phyloP scores from a whole-genome alignment of 2,888 invertebrate genomes.

The Stratiomys singularior region DNA sequence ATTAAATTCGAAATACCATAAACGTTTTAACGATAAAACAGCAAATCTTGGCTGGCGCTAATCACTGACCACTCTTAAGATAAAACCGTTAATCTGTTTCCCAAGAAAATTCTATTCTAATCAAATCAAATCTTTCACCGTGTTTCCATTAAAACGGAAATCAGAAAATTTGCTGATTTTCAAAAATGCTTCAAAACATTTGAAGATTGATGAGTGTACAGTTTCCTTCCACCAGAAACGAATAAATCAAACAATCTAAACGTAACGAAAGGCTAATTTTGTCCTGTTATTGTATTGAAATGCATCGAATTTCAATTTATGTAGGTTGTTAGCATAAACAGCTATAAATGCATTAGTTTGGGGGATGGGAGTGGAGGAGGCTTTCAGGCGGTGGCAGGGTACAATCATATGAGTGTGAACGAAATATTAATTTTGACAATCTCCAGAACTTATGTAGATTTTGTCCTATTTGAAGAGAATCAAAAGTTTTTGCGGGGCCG shows the following conservation, averaged over 20 bases:
- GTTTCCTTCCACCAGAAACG: constrained; percentile 1
- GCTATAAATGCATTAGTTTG: neutral
- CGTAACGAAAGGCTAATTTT: neutral
- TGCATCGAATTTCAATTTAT: constrained; percentile 19
- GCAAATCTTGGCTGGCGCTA: constrained; percentile 16
- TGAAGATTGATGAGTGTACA: constrained; percentile 3
- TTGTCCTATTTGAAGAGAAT: neutral
- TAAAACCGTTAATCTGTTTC: constrained; percentile 9
- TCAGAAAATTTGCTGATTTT: constrained; percentile 1
- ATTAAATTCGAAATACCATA: constrained; percentile 12
- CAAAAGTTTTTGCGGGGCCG: neutral
- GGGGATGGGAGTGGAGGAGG: too few species aligned
- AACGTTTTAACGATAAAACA: neutral
- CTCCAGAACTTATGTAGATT: constrained; percentile 18
- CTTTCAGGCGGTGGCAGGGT: too few species aligned
- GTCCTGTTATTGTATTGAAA: constrained; percentile 5
- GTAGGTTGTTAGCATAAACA: neutral
- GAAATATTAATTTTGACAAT: neutral
- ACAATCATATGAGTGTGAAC: neutral
- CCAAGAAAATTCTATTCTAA: constrained; percentile 16
- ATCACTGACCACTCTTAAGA: constrained; percentile 20
- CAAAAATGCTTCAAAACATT: neutral
- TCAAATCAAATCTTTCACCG: constrained; percentile 31
- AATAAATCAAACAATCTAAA: neutral
- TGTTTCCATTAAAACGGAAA: constrained; percentile 39